Conservation (phyloP, 2,888 invertebrate genomes). For the Pristionchus maxplancki region DNA sequence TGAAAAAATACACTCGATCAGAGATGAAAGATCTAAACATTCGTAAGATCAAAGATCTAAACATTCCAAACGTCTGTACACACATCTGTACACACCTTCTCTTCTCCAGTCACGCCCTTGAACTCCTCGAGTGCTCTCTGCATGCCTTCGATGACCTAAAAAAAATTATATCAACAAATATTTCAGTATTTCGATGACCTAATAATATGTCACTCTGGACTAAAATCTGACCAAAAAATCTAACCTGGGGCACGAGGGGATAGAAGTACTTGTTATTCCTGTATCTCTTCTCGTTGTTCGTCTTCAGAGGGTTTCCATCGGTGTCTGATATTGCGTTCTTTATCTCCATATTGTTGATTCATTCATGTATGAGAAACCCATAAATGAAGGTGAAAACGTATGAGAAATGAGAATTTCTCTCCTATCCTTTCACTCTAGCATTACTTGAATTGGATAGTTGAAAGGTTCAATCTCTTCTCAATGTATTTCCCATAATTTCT, state of each 20-base stretch:
- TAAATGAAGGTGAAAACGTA: background rate
- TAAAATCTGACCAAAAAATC: too few species aligned
- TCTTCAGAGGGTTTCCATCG: slow-evolving; percentile 76
- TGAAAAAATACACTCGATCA: too few species aligned
- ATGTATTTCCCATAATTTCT: too few species aligned
- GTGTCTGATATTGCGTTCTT: slow-evolving; percentile 72
- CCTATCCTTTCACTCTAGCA: too few species aligned
- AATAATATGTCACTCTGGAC: too few species aligned
- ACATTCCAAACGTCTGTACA: slow-evolving; percentile 17
- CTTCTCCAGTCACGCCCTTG: slow-evolving; percentile 49
- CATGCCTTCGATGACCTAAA: slow-evolving; percentile 65
- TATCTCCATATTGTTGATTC: background rate
- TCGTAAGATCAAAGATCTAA: background rate
- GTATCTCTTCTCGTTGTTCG: slow-evolving; percentile 77
- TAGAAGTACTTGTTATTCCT: slow-evolving; percentile 74
- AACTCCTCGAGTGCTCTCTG: slow-evolving; percentile 64
- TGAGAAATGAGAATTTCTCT: background rate
- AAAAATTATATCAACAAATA: too few species aligned
- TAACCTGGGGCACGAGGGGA: slow-evolving; percentile 69
- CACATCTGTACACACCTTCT: slow-evolving; percentile 13
- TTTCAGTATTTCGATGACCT: too few species aligned
- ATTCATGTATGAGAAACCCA: background rate
- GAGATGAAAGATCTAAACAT: background rate
- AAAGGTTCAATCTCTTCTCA: background rate
- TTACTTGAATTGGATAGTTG: background rate